Evolutionary conservation across 1,140 invertebrate genomes (phyloP), one percentile per base, ranked within the genome.

Genomic region (Lordiphosa stackelbergi): DNA sequence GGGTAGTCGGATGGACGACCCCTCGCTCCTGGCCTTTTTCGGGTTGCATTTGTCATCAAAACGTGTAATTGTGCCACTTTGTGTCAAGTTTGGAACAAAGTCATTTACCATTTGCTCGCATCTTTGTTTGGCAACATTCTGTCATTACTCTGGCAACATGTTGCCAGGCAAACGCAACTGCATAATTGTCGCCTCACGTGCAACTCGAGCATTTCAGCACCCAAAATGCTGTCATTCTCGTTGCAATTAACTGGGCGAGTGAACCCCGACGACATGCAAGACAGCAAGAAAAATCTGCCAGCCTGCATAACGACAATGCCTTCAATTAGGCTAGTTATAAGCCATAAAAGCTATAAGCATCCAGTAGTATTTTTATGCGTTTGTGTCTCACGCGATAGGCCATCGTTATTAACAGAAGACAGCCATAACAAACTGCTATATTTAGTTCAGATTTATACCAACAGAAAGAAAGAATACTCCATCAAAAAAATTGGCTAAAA

Each of bases 31-130:
- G 9, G n/a, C 16, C 10, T 9, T n/a, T 12, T 56, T 45, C 51
- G 41, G 49, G 66, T 40, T 62, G 53, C 62, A 66, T 62, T 71
- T 83, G 78, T 83, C 78, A 83, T 78, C 73, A 31, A 63, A 85
- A 85, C 65, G 58, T 85, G 72, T 85, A 85, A 85, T 85, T 85
- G 85, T 81, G 72, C 72, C 74, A 79, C 74, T 85, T 85, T 75
- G 71, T 58, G 81, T 75, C 81, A 69, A 42, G 43, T 66, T 55
- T 40, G 42, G 28, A 13, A 11, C 11, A 46, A 31, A 53, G 43
- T 40, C 61, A 65, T 72, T 72, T 60, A 8, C 28, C 28, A 31
- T 28, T 28, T 49, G 42, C 42, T 13, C 42, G 5, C 12, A 8
- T 40, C 42, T 49, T 35, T 22, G 37, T 12, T 40, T 36, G 34